Conservation (phyloP, 2,888 invertebrate species). For the Biston stratarius region DNA sequence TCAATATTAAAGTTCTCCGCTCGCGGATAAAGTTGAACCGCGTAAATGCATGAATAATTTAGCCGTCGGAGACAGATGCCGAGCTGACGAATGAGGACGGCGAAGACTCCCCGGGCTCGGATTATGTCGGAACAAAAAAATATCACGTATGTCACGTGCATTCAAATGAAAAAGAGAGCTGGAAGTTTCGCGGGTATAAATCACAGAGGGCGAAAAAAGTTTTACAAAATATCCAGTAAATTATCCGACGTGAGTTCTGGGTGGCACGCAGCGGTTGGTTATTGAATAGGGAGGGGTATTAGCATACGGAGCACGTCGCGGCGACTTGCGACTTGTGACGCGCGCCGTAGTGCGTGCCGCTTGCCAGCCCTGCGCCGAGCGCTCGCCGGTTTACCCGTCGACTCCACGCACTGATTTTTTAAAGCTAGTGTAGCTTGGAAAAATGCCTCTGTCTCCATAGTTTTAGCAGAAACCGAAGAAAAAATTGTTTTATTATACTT, state of each 20-base stretch:
- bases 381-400: constrained; percentile 11
- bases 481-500: not conserved
- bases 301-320: constrained; percentile 83
- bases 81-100: constrained; percentile 78
- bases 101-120: constrained; percentile 71
- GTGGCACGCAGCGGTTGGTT: constrained; percentile 85
- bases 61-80: constrained; percentile 78
- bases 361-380: constrained; percentile 34
- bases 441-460: not conserved
- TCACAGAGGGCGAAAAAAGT: constrained; percentile 86
- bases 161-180: constrained; percentile 86
- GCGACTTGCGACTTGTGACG: constrained; percentile 70
- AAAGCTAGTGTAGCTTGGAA: not conserved
- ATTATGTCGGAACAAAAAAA: constrained; percentile 84
- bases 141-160: constrained; percentile 86
- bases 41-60: constrained; percentile 85
- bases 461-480: not conserved
- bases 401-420: constrained; percentile 20
- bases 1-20: constrained; percentile 74
- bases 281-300: constrained; percentile 84
- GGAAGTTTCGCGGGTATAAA: constrained; percentile 85
- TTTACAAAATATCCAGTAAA: constrained; percentile 87
- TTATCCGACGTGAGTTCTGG: constrained; percentile 86
- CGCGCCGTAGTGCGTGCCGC: constrained; percentile 47
- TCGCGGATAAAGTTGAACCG: constrained; percentile 73